These are phyloP conservation scores for Porites evermanni DNA, from an alignment of 92 coral and sea anemone species.

Conservation along the genomic window DNA sequence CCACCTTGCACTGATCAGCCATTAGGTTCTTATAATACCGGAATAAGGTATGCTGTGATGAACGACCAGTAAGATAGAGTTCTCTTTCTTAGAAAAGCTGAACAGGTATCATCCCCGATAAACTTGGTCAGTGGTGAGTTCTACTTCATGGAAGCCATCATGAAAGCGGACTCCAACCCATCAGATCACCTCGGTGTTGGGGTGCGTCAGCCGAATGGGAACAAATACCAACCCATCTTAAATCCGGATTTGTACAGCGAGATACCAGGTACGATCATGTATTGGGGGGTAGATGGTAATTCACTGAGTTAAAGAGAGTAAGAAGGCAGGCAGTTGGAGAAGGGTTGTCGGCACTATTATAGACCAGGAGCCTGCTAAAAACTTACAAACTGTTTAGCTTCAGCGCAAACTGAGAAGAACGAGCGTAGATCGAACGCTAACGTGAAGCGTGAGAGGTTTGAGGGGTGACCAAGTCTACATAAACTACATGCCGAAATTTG, in stretches of 20 bases:
- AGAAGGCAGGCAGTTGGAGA: too few species aligned
- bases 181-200: slow-evolving; percentile 79
- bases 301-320: too few species aligned
- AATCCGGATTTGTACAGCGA: slow-evolving; percentile 45
- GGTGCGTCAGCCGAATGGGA: slow-evolving; percentile 71
- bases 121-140: slow-evolving; percentile 53
- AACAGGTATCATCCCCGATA: slow-evolving; percentile 68
- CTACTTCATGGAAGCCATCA: slow-evolving; percentile 78
- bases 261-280: slow-evolving; percentile 54
- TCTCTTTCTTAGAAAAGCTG: slow-evolving; percentile 39
- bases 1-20: too few species aligned
- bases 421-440: too few species aligned
- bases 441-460: too few species aligned
- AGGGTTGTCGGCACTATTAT: too few species aligned
- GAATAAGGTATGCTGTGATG: not conserved
- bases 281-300: too few species aligned
- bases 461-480: too few species aligned
- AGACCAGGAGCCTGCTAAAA: too few species aligned
- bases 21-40: not conserved
- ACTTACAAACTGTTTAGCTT: too few species aligned
- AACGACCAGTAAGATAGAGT: not conserved
- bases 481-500: too few species aligned
- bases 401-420: too few species aligned
- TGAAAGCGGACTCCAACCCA: slow-evolving; percentile 73
- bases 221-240: slow-evolving; percentile 63